Evolutionary conservation across 2,888 invertebrate species (phyloP).

Genomic region (Beris morrisii): DNA sequence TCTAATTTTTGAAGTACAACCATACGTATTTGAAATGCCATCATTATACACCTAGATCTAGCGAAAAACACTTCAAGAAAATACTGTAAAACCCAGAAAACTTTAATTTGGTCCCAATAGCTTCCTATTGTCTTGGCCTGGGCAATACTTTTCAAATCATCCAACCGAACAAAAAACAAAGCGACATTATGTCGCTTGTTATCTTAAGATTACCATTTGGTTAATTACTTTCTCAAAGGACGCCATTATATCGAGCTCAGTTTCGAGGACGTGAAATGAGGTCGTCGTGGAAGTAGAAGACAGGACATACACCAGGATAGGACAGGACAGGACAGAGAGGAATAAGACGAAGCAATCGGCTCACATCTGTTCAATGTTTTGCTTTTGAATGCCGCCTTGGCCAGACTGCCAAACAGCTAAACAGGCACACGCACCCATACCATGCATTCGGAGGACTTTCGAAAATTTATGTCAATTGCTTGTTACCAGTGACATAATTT

Average conservation of each 20-base stretch:
- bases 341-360: constrained; percentile 1
- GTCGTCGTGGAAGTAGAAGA: not conserved
- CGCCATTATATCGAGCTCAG: constrained; percentile 18
- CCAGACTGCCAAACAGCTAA: not conserved
- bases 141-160: constrained; percentile 10
- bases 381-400: constrained; percentile 6
- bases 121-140: too few species aligned
- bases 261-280: not conserved
- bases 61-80: too few species aligned
- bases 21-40: too few species aligned
- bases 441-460: constrained; percentile 9
- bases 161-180: constrained; percentile 6
- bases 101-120: too few species aligned
- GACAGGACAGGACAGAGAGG: too few species aligned
- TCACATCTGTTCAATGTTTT: constrained; percentile 22
- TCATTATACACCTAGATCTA: too few species aligned
- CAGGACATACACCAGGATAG: too few species aligned
- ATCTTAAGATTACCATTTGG: constrained; percentile 36
- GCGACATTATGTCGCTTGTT: constrained; percentile 24
- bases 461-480: constrained; percentile 40
- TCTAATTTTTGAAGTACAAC: too few species aligned
- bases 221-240: constrained; percentile 37
- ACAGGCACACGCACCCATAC: constrained; percentile 3
- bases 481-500: constrained; percentile 40
- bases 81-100: too few species aligned